A percentile compares a stretch with the other conserved stretches of the same genome.
Evolutionary conservation across 2,888 invertebrate genomes (phyloP).

Genomic region (Nemotelus pantherinus): DNA sequence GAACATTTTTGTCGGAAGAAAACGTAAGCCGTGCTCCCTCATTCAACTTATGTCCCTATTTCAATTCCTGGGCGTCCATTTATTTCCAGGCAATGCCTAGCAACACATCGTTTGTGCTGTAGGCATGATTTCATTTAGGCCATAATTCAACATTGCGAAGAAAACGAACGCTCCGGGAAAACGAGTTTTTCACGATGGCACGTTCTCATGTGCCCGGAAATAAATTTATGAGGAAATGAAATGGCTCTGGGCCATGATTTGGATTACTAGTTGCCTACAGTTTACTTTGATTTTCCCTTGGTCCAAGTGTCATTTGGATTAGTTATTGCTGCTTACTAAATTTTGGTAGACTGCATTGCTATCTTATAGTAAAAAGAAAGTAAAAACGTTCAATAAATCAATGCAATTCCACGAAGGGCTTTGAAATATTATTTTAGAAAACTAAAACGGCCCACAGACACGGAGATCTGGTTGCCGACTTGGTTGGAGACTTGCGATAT

Average conservation of each 20-base stretch:
- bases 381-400: no score
- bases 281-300: conserved; percentile 37
- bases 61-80: neutral
- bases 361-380: no score
- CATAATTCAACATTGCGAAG: neutral
- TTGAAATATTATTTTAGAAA: no score
- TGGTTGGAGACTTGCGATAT: no score
- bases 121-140: conserved; percentile 10
- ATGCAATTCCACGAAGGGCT: no score
- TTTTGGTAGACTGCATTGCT: no score
- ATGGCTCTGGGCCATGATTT: conserved; percentile 16
- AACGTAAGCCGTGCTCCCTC: no score
- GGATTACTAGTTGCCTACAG: conserved; percentile 17
- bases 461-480: no score
- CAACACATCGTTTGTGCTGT: neutral
- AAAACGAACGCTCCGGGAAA: neutral
- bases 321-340: neutral
- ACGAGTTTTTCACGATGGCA: conserved; percentile 26
- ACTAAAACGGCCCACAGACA: no score
- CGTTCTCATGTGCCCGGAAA: conserved; percentile 42
- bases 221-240: conserved; percentile 44
- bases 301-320: neutral
- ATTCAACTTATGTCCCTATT: neutral
- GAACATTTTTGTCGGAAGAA: no score
- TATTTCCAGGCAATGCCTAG: neutral